Percentiles rank a stretch among this genome's conserved stretches.
phyloP scores from a whole-genome alignment of 2,888 invertebrate species.

The Cepaea hortensis region DNA sequence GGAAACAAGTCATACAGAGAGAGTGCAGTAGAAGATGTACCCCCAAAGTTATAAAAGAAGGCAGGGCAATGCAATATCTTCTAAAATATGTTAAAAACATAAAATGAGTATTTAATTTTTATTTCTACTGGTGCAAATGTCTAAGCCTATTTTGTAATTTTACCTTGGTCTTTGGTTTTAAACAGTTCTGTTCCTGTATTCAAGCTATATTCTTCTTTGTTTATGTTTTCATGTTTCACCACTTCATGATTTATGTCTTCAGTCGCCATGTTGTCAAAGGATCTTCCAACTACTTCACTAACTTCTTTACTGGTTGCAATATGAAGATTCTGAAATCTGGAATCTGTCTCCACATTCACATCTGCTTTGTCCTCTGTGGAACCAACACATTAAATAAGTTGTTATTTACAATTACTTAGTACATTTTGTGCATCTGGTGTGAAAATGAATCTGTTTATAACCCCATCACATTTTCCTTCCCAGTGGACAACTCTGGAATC shows the following conservation, averaged over 20 bases:
- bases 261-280: slow-evolving; percentile 9
- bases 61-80: too few relatives aligned
- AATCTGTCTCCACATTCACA: slow-evolving; percentile 20
- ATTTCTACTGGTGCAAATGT: too few relatives aligned
- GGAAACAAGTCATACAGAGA: too few relatives aligned
- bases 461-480: too few relatives aligned
- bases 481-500: too few relatives aligned
- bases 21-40: too few relatives aligned
- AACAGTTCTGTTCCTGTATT: background rate
- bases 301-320: slow-evolving; percentile 50
- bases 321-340: slow-evolving; percentile 46
- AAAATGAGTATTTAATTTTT: too few relatives aligned
- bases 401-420: background rate
- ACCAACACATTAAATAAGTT: background rate
- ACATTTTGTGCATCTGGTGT: background rate
- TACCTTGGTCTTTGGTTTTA: too few relatives aligned
- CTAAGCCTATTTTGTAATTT: too few relatives aligned
- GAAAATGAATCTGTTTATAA: background rate
- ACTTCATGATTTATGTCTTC: slow-evolving; percentile 1
- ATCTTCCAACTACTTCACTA: background rate
- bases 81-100: too few relatives aligned
- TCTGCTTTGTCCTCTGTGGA: background rate
- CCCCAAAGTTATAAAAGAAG: too few relatives aligned
- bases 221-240: background rate
- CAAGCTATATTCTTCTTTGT: slow-evolving; percentile 43